These are phyloP conservation scores for Acrocyrtus sp. DNA, from an alignment of 2,888 invertebrate genomes.

Conservation along the genomic window DNA sequence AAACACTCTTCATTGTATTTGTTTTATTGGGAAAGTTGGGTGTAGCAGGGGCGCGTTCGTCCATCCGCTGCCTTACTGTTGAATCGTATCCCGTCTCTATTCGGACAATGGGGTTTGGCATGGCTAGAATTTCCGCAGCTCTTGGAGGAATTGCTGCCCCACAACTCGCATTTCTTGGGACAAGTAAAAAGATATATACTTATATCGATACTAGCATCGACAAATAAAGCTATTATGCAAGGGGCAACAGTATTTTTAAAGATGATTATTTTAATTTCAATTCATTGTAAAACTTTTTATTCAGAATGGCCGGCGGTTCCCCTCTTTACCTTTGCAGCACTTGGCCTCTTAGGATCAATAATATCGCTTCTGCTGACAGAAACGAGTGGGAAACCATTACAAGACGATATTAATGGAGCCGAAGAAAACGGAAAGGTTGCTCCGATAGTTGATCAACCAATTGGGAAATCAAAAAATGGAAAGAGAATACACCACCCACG, in stretches of 20 bases:
- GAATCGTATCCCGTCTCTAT: constrained; percentile 52
- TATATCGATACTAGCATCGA: too few relatives aligned
- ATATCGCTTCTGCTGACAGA: constrained; percentile 52
- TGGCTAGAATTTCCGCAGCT: constrained; percentile 52
- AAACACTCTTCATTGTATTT: constrained; percentile 43
- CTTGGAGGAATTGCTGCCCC: constrained; percentile 54
- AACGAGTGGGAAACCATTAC: constrained; percentile 53
- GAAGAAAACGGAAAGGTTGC: constrained; percentile 30
- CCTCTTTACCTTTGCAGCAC: constrained; percentile 52
- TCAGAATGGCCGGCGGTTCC: constrained; percentile 53
- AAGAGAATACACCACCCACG: not conserved
- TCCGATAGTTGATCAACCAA: constrained; percentile 12
- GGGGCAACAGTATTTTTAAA: too few relatives aligned
- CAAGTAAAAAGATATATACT: too few relatives aligned
- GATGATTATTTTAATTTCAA: too few relatives aligned
- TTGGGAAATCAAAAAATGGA: not conserved
- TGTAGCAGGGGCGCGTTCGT: constrained; percentile 51
- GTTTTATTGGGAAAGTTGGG: constrained; percentile 54
- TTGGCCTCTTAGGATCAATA: constrained; percentile 52
- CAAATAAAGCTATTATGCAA: too few relatives aligned
- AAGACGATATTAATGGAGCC: constrained; percentile 36
- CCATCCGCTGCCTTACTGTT: constrained; percentile 35
- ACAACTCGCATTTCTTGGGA: constrained; percentile 52
- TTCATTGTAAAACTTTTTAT: too few relatives aligned
- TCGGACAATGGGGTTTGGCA: constrained; percentile 56